Evolutionary conservation across 2,888 invertebrate genomes (phyloP).

Genomic region (Ennomos fuscantarius): DNA sequence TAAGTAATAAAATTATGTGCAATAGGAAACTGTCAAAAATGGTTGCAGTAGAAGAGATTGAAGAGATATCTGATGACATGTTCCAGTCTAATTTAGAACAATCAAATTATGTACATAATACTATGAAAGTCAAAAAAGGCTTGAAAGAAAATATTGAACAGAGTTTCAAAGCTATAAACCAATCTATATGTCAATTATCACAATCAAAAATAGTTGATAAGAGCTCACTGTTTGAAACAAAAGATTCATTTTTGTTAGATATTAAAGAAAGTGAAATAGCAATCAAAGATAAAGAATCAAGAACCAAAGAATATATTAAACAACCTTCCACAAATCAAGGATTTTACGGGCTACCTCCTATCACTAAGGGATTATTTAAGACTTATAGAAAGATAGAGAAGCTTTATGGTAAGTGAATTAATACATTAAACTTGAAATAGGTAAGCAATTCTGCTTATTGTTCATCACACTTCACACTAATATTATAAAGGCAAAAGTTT

Average conservation of each 20-base stretch:
- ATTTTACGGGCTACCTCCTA: constrained; percentile 92
- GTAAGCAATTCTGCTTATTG: no score
- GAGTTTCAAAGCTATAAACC: constrained; percentile 81
- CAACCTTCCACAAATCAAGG: constrained; percentile 28
- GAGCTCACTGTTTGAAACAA: constrained; percentile 66
- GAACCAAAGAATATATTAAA: constrained; percentile 16
- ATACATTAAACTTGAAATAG: neutral
- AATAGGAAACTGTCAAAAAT: constrained; percentile 32
- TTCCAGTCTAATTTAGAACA: constrained; percentile 64
- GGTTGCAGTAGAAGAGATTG: constrained; percentile 45
- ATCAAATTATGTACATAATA: constrained; percentile 42
- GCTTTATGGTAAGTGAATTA: constrained; percentile 89
- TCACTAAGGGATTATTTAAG: constrained; percentile 89
- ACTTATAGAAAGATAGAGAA: constrained; percentile 91
- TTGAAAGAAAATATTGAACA: constrained; percentile 55
- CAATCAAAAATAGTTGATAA: constrained; percentile 49
- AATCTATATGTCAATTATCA: constrained; percentile 77
- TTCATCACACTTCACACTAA: no score
- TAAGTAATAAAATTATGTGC: constrained; percentile 44
- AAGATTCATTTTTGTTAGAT: constrained; percentile 73
- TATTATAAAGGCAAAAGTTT: no score
- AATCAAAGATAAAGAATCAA: constrained; percentile 38
- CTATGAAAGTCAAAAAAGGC: constrained; percentile 41
- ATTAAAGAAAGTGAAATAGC: constrained; percentile 63
- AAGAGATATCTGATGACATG: constrained; percentile 67